Evolutionary conservation across 2,888 invertebrate species (phyloP).

Genomic region (Auanema sp.): DNA sequence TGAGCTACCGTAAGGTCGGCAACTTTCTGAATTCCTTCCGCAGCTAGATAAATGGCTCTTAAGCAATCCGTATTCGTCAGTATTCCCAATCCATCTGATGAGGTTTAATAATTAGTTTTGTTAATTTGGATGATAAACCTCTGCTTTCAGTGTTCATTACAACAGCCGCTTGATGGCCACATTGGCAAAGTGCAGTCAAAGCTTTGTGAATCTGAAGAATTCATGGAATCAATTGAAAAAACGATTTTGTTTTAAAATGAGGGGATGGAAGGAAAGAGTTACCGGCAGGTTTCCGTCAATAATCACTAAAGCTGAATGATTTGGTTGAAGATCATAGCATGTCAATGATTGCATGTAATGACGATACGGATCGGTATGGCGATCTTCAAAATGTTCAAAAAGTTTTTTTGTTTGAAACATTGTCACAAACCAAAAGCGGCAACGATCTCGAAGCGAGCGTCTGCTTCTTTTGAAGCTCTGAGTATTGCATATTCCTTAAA

Average conservation of each 20-base stretch:
- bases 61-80: slow-evolving; percentile 56
- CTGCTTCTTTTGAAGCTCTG: slow-evolving; percentile 41
- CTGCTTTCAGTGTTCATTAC: slow-evolving; percentile 34
- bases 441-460: slow-evolving; percentile 44
- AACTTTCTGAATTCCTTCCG: slow-evolving; percentile 36
- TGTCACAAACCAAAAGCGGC: slow-evolving; percentile 46
- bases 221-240: no score
- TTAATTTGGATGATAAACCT: slow-evolving; percentile 1
- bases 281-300: slow-evolving; percentile 50
- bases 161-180: slow-evolving; percentile 48
- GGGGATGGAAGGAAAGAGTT: slow-evolving; percentile 9
- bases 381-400: slow-evolving; percentile 28
- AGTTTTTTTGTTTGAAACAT: not conserved
- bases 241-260: slow-evolving; percentile 12
- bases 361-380: slow-evolving; percentile 50
- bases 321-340: slow-evolving; percentile 58
- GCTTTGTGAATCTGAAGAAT: slow-evolving; percentile 50
- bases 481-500: slow-evolving; percentile 60
- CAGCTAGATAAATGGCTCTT: slow-evolving; percentile 42
- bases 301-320: slow-evolving; percentile 53
- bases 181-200: slow-evolving; percentile 46
- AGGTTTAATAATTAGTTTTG: slow-evolving; percentile 7
- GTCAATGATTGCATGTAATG: slow-evolving; percentile 59
- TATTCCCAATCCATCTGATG: slow-evolving; percentile 23
- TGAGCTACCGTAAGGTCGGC: slow-evolving; percentile 30